Evolutionary conservation across 2,113 vertebrate genomes (phyloP).

Genomic region (Epinephelus lanceolatus): DNA sequence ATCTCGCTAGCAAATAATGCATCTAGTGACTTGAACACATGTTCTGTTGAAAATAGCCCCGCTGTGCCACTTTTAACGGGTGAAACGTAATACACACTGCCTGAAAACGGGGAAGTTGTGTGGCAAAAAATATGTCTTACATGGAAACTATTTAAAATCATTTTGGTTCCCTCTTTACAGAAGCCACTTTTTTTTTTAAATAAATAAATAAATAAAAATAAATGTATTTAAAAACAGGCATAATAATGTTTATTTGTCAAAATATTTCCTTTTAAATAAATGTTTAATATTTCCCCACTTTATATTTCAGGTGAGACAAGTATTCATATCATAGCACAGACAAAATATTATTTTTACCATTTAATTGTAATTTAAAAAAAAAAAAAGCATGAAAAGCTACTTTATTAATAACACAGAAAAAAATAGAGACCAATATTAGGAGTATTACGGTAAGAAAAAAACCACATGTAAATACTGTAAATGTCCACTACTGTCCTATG

Average conservation of each 20-base stretch:
- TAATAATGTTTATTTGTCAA: neutral
- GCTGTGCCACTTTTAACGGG: constrained; percentile 29
- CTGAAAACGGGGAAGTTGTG: constrained; percentile 25
- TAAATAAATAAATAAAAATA: neutral
- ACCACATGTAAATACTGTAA: neutral
- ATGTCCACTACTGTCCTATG: neutral
- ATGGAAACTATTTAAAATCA: constrained; percentile 5
- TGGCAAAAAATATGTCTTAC: constrained; percentile 33
- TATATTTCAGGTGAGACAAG: constrained; percentile 2
- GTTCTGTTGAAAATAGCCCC: constrained; percentile 51
- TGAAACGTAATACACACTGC: constrained; percentile 48
- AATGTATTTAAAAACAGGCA: neutral
- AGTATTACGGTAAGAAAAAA: neutral
- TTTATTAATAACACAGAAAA: neutral
- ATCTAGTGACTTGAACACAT: constrained; percentile 44
- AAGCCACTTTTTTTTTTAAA: neutral
- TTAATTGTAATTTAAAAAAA: constrained; percentile 4
- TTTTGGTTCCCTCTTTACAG: neutral
- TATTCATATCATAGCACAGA: neutral
- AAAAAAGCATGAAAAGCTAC: constrained; percentile 8
- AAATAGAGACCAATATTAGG: neutral
- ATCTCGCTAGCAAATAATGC: constrained; percentile 40
- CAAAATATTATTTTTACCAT: neutral
- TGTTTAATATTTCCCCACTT: neutral
- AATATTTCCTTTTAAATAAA: constrained; percentile 4